Evolutionary conservation across 2,888 invertebrate genomes (phyloP), one percentile per base, ranked within the genome.

Genomic region (Eugnorisma glareosa): DNA sequence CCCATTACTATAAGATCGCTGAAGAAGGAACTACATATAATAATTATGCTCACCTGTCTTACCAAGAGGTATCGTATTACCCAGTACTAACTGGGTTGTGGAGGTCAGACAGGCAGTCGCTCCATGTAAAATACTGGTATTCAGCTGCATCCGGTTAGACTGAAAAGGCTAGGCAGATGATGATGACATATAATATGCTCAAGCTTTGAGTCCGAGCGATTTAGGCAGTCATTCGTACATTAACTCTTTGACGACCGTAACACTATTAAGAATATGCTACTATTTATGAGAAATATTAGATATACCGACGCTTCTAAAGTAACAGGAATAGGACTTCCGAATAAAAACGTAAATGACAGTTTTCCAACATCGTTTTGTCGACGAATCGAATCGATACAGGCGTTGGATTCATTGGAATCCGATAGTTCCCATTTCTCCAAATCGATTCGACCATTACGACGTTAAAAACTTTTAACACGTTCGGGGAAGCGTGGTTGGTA

Each of bases 371-470:
- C 28, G 31, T 45, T 51, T 31, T 28, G 57, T 70, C 11, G 66
- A 59, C n/a, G 8, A 21, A 72, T 69, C 71, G 18, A 82, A 77
- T 63, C 77, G 51, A 71, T 77, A 68, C 35, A 5, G 61, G 31
- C 43, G 24, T 69, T 31, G 15, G 13, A 64, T 67, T 82, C 76
- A 59, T 72, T 37, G 86, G 73, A 86, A 72, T 77, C 64, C 64
- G 40, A 76, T 76, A 35, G 21, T 43, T 73, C 28, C 51, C 57
- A 81, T 70, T 82, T 61, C 48, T 66, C 35, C 37, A 63, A 83
- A 83, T 86, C 86, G 86, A 82, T 77, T 74, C 31, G 8, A 10
- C 68, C 83, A 72, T 66, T 68, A 63, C 37, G 40, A 35, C n/a
- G 35, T 37, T 54, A 83, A 81, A 83, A 85, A 75, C 37, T 54